Percentiles rank a stretch among this genome's conserved stretches.
Evolutionary conservation across 1,140 invertebrate genomes (phyloP).

Genomic region (Magallana ariakensis): DNA sequence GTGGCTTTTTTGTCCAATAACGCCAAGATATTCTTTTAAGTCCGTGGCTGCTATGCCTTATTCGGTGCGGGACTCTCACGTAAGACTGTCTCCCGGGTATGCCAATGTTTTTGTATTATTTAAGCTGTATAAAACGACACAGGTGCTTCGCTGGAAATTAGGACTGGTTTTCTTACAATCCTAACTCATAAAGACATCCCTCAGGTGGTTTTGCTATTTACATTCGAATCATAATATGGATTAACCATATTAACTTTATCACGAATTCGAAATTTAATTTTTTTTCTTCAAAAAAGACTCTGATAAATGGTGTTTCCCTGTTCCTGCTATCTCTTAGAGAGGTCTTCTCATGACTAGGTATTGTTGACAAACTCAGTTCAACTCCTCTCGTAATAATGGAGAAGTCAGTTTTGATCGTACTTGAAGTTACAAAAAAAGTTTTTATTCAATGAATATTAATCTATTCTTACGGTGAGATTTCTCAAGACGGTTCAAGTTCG

Average conservation of each 20-base stretch:
- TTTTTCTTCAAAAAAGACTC: not conserved
- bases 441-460: not conserved
- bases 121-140: constrained; percentile 36
- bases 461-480: not conserved
- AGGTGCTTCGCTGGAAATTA: constrained; percentile 19
- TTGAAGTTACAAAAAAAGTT: constrained; percentile 29
- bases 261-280: constrained; percentile 8
- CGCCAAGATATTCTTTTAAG: not conserved
- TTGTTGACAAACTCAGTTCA: not conserved
- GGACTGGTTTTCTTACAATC: constrained; percentile 19
- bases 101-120: not conserved
- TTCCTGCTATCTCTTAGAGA: constrained; percentile 15
- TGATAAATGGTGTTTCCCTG: not conserved
- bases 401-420: constrained; percentile 15
- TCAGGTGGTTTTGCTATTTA: constrained; percentile 39
- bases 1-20: constrained; percentile 26
- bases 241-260: constrained; percentile 49
- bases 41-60: constrained; percentile 1
- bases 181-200: not conserved
- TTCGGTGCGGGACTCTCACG: constrained; percentile 28
- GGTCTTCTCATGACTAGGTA: not conserved
- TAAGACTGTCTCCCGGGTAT: constrained; percentile 40
- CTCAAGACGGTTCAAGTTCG: not conserved
- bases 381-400: not conserved
- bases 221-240: constrained; percentile 38